Evolutionary conservation across 2,888 invertebrate genomes (phyloP).

Genomic region (Drosophila ezoana): DNA sequence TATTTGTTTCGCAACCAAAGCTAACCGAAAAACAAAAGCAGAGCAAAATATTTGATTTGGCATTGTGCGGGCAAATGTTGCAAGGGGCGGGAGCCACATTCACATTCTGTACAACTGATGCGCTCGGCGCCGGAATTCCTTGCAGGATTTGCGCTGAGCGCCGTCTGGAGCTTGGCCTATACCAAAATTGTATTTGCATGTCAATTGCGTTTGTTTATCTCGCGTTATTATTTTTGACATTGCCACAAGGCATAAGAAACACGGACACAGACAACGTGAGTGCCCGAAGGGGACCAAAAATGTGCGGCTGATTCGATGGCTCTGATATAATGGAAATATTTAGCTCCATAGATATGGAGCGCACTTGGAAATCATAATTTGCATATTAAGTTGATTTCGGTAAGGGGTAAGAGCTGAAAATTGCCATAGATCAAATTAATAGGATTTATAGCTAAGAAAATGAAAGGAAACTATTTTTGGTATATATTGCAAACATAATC

Average conservation of each 20-base stretch:
- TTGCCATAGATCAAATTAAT: too few relatives aligned
- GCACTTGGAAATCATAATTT: slow-evolving; percentile 56
- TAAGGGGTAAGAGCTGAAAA: neutral
- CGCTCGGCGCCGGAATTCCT: slow-evolving; percentile 50
- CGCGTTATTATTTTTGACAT: slow-evolving; percentile 76
- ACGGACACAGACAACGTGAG: slow-evolving; percentile 19
- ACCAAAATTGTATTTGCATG: slow-evolving; percentile 74
- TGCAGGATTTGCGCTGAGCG: slow-evolving; percentile 30
- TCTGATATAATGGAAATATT: slow-evolving; percentile 53
- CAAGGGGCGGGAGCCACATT: neutral
- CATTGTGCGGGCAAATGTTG: slow-evolving; percentile 21
- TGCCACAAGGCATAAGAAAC: slow-evolving; percentile 48
- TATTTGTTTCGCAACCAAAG: slow-evolving; percentile 67
- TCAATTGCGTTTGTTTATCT: slow-evolving; percentile 78
- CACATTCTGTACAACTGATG: slow-evolving; percentile 28
- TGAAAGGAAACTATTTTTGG: too few relatives aligned
- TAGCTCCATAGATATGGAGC: slow-evolving; percentile 56
- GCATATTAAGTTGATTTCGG: slow-evolving; percentile 33
- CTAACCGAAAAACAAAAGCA: slow-evolving; percentile 68
- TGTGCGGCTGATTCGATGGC: slow-evolving; percentile 47
- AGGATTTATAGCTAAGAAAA: too few relatives aligned
- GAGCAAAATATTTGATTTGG: slow-evolving; percentile 63
- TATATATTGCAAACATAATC: too few relatives aligned
- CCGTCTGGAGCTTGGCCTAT: slow-evolving; percentile 26
- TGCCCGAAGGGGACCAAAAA: neutral